Evolutionary conservation across 2,888 invertebrate species (phyloP).

Genomic region (Thysanoteuthis rhombus): DNA sequence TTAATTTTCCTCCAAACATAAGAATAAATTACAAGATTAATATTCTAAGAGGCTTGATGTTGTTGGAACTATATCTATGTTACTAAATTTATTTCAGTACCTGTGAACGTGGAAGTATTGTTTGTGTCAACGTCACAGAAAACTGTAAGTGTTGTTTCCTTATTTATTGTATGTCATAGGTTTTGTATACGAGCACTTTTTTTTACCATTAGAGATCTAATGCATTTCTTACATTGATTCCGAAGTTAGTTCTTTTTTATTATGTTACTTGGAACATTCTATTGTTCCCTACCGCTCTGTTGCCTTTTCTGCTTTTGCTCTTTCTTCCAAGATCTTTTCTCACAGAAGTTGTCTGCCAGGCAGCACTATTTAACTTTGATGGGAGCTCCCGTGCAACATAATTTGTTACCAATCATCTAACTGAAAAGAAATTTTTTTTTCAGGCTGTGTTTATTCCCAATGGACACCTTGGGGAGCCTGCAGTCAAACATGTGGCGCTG

Average conservation of each 20-base stretch:
- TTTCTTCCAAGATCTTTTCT: too few relatives aligned
- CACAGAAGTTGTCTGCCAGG: too few relatives aligned
- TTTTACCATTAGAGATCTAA: too few relatives aligned
- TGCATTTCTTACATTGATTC: too few relatives aligned
- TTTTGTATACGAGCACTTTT: too few relatives aligned
- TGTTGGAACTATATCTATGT: not conserved
- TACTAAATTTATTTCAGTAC: not conserved
- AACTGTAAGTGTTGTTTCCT: not conserved
- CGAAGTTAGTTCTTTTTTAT: too few relatives aligned
- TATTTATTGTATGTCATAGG: too few relatives aligned
- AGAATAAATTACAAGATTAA: not conserved
- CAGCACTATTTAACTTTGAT: too few relatives aligned
- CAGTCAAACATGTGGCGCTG: conserved; percentile 20
- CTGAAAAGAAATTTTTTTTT: not conserved
- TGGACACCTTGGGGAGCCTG: conserved; percentile 17
- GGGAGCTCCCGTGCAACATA: not conserved
- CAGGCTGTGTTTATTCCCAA: conserved; percentile 25
- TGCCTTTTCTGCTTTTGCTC: too few relatives aligned
- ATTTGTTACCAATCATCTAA: not conserved
- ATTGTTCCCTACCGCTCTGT: too few relatives aligned
- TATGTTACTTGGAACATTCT: too few relatives aligned
- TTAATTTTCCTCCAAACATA: not conserved
- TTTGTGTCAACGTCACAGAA: conserved; percentile 13
- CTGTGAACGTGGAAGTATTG: not conserved
- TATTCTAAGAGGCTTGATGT: not conserved